Evolutionary conservation across 1,140 invertebrate genomes (phyloP).

Genomic region (Cydia pomonella): DNA sequence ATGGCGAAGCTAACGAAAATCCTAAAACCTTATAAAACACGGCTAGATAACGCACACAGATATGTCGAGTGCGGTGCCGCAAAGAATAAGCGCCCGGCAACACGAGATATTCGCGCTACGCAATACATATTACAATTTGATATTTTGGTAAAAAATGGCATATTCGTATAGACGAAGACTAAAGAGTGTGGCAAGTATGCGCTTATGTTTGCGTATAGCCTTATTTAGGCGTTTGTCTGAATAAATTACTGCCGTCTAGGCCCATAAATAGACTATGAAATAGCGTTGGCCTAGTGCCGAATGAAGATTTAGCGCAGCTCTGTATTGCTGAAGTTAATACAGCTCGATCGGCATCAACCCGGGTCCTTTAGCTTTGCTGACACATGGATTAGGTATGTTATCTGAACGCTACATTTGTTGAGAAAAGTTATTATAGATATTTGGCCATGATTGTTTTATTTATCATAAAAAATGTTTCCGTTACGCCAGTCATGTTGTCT

Average conservation of each 20-base stretch:
- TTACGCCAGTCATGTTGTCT: too few species aligned
- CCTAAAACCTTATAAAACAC: constrained; percentile 24
- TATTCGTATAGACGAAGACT: background rate
- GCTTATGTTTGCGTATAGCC: constrained; percentile 18
- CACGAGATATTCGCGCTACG: background rate
- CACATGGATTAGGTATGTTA: background rate
- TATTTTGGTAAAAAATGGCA: constrained; percentile 10
- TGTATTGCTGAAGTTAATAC: constrained; percentile 11
- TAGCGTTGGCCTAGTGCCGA: constrained; percentile 30
- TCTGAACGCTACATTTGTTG: background rate
- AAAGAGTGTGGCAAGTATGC: background rate
- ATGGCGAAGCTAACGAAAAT: constrained; percentile 24
- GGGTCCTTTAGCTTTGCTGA: background rate
- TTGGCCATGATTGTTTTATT: background rate
- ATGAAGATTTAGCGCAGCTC: constrained; percentile 24
- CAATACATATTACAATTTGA: background rate
- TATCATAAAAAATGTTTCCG: too few species aligned
- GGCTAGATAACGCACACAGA: constrained; percentile 30
- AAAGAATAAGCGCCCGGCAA: constrained; percentile 7
- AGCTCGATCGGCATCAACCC: background rate
- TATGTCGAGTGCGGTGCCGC: constrained; percentile 6
- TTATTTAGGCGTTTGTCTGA: constrained; percentile 31
- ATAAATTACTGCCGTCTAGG: constrained; percentile 20
- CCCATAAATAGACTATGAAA: constrained; percentile 24
- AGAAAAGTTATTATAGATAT: background rate